Base-by-base conservation (phyloP, 2,888 invertebrate genomes). In the Petrolisthes manimaculis region DNA sequence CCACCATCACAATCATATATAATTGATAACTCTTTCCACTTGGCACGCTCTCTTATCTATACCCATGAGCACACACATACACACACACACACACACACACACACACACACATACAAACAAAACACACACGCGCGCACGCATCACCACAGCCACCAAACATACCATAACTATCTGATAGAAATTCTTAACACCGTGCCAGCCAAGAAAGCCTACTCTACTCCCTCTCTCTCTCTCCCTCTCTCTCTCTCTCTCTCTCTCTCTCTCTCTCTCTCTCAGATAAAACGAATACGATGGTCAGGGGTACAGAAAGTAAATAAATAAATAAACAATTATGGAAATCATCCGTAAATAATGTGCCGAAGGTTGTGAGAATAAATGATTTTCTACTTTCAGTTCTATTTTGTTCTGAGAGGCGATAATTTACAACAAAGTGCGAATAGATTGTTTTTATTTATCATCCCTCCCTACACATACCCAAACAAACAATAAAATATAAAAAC, bases 201-300 rank as follows among this genome's bases (percentile, higher is more conserved):
- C 71, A 71, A n/a, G 71, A 71, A 71, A n/a, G 3, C 6, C 6
- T 18, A n/a, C 6, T n/a, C 6, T 6, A 3, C 6, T 3, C 12
- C 71, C n/a, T 21, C 71, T 71, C 71, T 71, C 71, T 71, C 61
- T 79, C 81, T 81, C 81, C 61, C 81, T 61, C n/a, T 12, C 12
- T 61, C 81, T 61, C 12, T 24, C 24, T 81, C 2, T 55, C 80
- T 14, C 12, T 9, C 61, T 61, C 61, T 12, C 61, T 61, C 61
- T 12, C 61, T 61, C 61, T 12, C 61, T 61, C 61, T 61, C 61
- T 61, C 14, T 74, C n/a, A 74, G n/a, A 74, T n/a, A 74, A 74
- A n/a, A 74, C 12, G 14, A 67, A 67, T 37, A 37, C 37, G 37
- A 37, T 37, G 37, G 37, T 37, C 37, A 37, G 37, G 37, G 1